These are phyloP conservation scores for Thalassophryne amazonica DNA, from an alignment of 2,797 vertebrate species.

Conservation along the genomic window DNA sequence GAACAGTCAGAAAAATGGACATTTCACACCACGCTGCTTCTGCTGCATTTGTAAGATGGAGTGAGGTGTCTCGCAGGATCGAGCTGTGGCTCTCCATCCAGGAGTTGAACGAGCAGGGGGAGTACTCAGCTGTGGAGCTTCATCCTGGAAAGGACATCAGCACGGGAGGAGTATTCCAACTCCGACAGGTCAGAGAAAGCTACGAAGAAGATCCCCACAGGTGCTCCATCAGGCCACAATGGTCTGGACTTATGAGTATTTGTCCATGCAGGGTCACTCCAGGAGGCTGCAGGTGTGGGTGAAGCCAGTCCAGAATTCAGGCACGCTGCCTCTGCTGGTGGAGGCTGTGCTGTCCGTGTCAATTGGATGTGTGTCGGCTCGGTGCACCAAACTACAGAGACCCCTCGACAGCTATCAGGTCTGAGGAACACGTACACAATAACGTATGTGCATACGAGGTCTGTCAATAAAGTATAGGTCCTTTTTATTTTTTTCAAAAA, in stretches of 20 bases:
- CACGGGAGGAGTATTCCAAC: constrained; percentile 95
- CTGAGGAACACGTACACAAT: constrained; percentile 28
- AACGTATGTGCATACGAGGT: background rate
- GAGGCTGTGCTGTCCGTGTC: constrained; percentile 92
- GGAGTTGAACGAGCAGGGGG: constrained; percentile 94
- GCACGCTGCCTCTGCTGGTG: constrained; percentile 93
- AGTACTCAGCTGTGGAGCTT: constrained; percentile 91
- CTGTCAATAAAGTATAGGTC: too few species aligned
- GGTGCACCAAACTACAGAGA: constrained; percentile 93
- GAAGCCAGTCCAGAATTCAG: constrained; percentile 91
- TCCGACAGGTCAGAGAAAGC: constrained; percentile 84
- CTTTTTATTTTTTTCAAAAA: too few species aligned
- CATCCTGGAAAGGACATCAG: constrained; percentile 90
- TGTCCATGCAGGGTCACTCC: constrained; percentile 86
- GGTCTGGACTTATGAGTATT: constrained; percentile 10
- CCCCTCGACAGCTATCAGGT: constrained; percentile 99
- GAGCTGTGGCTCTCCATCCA: constrained; percentile 93
- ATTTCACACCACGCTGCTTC: constrained; percentile 1
- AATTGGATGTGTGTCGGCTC: constrained; percentile 90
- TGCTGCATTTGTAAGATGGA: constrained; percentile 82
- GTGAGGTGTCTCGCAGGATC: constrained; percentile 92
- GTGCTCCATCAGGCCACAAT: too few species aligned
- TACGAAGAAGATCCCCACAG: background rate
- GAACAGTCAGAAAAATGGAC: background rate
- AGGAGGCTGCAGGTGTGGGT: constrained; percentile 92